Evolutionary conservation across 2,113 vertebrate species (phyloP), one percentile per base, ranked within the genome.

Genomic region (Engraulis encrasicolus): DNA sequence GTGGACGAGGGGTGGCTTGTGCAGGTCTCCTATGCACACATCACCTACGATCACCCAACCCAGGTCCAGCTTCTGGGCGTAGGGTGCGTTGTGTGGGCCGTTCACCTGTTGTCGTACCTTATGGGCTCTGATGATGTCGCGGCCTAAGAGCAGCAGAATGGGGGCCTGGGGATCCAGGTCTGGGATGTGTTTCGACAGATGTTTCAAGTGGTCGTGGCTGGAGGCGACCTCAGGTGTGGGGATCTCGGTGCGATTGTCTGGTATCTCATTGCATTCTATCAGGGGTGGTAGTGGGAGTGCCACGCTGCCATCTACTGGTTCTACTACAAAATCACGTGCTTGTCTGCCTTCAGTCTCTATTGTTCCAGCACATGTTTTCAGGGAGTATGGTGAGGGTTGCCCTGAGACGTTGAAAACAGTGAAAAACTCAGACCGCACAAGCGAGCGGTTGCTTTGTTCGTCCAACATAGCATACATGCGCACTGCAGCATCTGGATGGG

Each of bases 221-320:
- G 11, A 6, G 11, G 36, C 71, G 1, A 49, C 74, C 40, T 84
- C 79, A 19, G 82, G 85, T 27, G 82, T 78, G 6, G 79, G 79
- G 36, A 86, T 86, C 45, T 86, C 82, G 48, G 61, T 14, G 1
- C 15, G 49, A 23, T 87, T 61, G 45, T 86, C 36, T 17, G 87
- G 87, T 1, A 88, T 78, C 9, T 83, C 7, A n/a, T 86, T 80
- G 18, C 85, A 86, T 19, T 88, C 83, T 15, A 85, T 48, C 0
- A 83, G 78, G 2, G 66, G 52, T 36, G 71, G 87, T 2, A 83
- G 36, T 12, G 50, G 0, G 37, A 85, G 9, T 0, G 18, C 38
- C 37, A 71, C 6, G 2, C 15, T 52, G 1, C 79, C 77, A 50
- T 88, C 79, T 11, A 84, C 0, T 31, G 84, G 71, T 74, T 86